Base-by-base conservation (phyloP, 2,888 invertebrate genomes). In the Ochropleura plecta region DNA sequence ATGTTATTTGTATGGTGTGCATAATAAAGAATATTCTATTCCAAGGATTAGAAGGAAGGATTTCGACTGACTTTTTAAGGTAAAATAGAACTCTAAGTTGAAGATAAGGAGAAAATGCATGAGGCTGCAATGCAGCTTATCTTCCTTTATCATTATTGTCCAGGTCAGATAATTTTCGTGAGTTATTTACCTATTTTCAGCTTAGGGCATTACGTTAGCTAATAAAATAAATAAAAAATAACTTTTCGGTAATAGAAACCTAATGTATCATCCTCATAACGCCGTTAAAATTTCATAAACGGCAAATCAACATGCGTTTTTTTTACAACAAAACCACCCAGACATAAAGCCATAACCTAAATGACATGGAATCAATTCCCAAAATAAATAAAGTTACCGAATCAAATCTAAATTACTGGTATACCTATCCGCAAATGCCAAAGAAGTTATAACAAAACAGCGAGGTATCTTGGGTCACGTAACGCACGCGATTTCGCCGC, bases 401-500 rank as follows among this genome's bases (percentile, higher is more conserved):
- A 70, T 53, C 55, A 16, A 70, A 80, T 81, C 64, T 48, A 81
- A 81, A 80, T 81, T 71, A 65, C 57, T n/a, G 49, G 59, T 60
- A 67, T 63, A 49, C 0, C 48, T 76, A 65, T 69, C 57, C 44
- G 8, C 59, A 70, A 78, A 77, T 62, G 42, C 65, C 18, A 82
- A 85, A 82, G 67, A 85, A 82, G 69, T 76, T 72, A 67, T 72
- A 76, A 72, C 48, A 62, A 75, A 71, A 64, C 67, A 46, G n/a
- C 44, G 16, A 75, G 70, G 57, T 79, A 82, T 83, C 84, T 82
- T 60, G 69, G 88, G 86, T 88, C 88, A 88, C 85, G 86, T 82
- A 83, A 86, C 80, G 78, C 89, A 89, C 89, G 89, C 89, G 86
- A 89, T 88, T 83, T 79, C 74, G 78, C 76, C 70, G 80, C 67